Base-by-base conservation (phyloP, 1,140 invertebrate species). In the Hesperophylax magnus region DNA sequence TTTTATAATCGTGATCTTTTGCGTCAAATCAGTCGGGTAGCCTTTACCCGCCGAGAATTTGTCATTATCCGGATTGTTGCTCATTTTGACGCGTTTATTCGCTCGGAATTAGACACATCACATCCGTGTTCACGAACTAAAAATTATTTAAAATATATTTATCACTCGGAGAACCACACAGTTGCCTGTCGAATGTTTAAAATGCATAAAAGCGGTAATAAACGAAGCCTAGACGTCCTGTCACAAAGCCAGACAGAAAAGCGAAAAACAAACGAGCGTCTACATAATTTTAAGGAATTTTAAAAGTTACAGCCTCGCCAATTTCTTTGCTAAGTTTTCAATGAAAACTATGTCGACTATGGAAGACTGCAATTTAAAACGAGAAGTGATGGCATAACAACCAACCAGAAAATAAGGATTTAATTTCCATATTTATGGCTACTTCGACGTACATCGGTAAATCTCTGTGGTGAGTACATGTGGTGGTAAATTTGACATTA, bases 41-140 rank as follows among this genome's bases (percentile, higher is more conserved):
- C 54, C 53, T 34, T 79, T 79, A 54, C 53, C 58, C 56, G 67
- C 17, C 58, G 69, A 18, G 34, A 79, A 54, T 53, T 79, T 79
- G 22, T 79, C 78, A 52, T 74, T 74, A 24, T 79, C 78, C 78
- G 53, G 78, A 79, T 79, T 79, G 78, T 63, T 79, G 31, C 67
- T 79, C 78, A 79, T 79, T 63, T 79, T 74, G n/a, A n/a, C 22
- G 7, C 15, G 27, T 58, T 75, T 71, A 9, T 39, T 52, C 20
- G n/a, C 63, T n/a, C 31, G 9, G 24, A 52, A 71, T 39, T n/a
- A 71, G 24, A 31, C 67, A 71, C 67, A 71, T 71, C 9, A 65
- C 63, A 65, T 65, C 11, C 22, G 63, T 34, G 63, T n/a, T 47
- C 39, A 11, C 39, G 11, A 1, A 47, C 39, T 14, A 47, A 47